Base-by-base conservation (phyloP, 2,113 vertebrate species). In the Apteryx owenii region DNA sequence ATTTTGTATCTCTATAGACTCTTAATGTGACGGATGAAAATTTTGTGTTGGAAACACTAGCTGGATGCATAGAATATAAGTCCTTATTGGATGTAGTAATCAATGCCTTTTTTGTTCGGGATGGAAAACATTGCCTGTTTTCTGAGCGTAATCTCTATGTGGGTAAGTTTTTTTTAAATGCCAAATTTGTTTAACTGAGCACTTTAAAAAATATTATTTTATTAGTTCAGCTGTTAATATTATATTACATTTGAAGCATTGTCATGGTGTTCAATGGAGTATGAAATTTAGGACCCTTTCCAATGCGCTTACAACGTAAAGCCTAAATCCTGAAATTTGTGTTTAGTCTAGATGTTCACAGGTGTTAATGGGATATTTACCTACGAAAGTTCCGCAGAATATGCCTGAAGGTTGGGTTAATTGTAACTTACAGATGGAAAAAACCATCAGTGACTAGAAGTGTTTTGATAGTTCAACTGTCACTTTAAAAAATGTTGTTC, bases 21-120 rank as follows among this genome's bases (percentile, higher is more conserved):
- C 89, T 97, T 86, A 97, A 97, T 9, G 15, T 91, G 60, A 77
- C 80, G 81, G 97, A 98, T 58, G 97, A 97, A 96, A 97, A 94
- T 9, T 99, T 99, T 90, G 80, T 99, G 20, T 86, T 98, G 73
- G 98, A 99, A 54, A 93, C 98, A 16, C 79, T 99, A 58, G 98
- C 98, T n/a, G 99, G 99, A 68, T 99, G 99, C 86, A 94, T 98
- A 29, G 98, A 99, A 88, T 98, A 99, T 85, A 98, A 95, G 96
- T 97, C 97, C 75, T 66, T 99, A 56, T 88, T 99, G 97, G 97
- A 99, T 64, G 76, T 98, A 33, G 99, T 99, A 29, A 95, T 99
- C 58, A 97, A 98, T 23, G 97, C 98, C 42, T 99, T 99, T 98
- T 99, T 98, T 70, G 93, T 61, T 40, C 98, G 91, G 48, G 98